A percentile compares a stretch with the other conserved stretches of the same genome.
Evolutionary conservation across 2,113 vertebrate species (phyloP).

Genomic region (Odocoileus hemionus): DNA sequence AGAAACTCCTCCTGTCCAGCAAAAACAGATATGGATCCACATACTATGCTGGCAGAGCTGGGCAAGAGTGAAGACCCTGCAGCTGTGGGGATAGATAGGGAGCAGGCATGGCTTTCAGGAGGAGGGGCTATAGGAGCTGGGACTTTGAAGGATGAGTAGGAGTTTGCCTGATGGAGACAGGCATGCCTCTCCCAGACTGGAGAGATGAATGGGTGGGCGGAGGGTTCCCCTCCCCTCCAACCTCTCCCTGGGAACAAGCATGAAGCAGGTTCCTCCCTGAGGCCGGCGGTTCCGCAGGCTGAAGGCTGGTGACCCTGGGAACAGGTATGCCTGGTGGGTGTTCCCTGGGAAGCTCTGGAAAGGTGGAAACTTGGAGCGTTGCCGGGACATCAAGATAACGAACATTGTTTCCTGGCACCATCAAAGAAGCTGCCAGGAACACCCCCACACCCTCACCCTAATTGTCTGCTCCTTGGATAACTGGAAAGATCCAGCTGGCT

Average conservation of each 20-base stretch:
- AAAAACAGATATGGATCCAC: neutral
- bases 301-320: neutral
- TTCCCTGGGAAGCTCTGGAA: neutral
- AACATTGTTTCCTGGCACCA: neutral
- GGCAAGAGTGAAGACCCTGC: neutral
- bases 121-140: neutral
- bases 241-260: neutral
- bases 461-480: neutral
- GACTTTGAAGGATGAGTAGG: conserved; percentile 17
- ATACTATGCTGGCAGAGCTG: neutral
- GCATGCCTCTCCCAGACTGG: neutral
- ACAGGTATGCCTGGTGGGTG: neutral
- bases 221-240: neutral
- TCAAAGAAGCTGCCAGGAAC: conserved; percentile 18
- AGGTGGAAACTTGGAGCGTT: neutral
- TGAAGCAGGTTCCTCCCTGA: neutral
- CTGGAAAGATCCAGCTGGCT: neutral
- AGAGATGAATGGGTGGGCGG: neutral
- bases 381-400: neutral
- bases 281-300: neutral
- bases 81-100: neutral
- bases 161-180: neutral
- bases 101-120: neutral
- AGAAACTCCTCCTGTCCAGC: neutral
- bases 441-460: neutral